These are phyloP conservation scores for Barbus barbus DNA, from an alignment of 2,113 vertebrate genomes.

Conservation along the genomic window DNA sequence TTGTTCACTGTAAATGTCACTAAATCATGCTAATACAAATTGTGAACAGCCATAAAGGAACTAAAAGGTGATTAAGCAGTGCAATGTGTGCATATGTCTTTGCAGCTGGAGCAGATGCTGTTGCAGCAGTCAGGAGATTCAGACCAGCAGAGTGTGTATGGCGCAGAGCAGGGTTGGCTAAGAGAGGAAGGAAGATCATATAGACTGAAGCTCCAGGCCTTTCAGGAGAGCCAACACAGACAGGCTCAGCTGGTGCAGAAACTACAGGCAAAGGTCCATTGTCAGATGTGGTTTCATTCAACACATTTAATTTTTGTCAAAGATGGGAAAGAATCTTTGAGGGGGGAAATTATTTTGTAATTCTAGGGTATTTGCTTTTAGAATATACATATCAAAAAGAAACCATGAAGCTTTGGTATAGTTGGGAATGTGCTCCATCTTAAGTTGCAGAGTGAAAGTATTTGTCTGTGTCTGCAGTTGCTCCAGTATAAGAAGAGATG, in stretches of 20 bases:
- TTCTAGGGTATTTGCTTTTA: too few species aligned
- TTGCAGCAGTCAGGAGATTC: slow-evolving; percentile 64
- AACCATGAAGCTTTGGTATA: neutral
- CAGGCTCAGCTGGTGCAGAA: slow-evolving; percentile 81
- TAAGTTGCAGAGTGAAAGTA: neutral
- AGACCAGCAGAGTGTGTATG: slow-evolving; percentile 65
- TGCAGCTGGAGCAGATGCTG: slow-evolving; percentile 75
- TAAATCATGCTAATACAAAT: neutral
- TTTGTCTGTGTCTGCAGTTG: slow-evolving; percentile 62
- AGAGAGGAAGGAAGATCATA: slow-evolving; percentile 69
- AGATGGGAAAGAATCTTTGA: neutral
- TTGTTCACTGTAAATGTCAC: neutral
- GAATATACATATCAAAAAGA: neutral
- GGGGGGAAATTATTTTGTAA: too few species aligned
- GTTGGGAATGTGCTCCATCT: neutral
- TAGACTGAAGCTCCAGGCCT: slow-evolving; percentile 73
- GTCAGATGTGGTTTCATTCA: neutral
- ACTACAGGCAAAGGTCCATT: slow-evolving; percentile 80
- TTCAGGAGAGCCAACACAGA: slow-evolving; percentile 80
- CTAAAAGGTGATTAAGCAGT: neutral
- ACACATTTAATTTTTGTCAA: neutral
- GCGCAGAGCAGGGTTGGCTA: slow-evolving; percentile 58
- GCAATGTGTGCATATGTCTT: slow-evolving; percentile 30
- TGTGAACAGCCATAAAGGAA: neutral
- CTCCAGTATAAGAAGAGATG: slow-evolving; percentile 80